Evolutionary conservation across 2,797 vertebrate genomes (phyloP).

Genomic region (Podarcis siculus): DNA sequence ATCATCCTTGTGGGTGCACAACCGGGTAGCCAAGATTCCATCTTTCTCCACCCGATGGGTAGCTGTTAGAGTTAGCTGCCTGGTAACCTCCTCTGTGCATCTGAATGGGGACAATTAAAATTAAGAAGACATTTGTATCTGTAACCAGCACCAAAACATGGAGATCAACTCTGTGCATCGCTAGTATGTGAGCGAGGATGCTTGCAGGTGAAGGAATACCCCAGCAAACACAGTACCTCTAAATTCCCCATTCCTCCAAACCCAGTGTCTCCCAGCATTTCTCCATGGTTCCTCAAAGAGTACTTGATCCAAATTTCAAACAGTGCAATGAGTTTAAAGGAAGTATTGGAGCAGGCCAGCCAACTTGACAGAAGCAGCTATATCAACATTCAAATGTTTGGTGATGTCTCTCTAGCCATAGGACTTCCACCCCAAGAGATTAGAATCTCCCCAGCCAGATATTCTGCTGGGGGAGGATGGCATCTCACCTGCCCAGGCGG

Average conservation of each 20-base stretch:
- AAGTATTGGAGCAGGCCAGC: neutral
- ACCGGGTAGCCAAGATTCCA: slow-evolving; percentile 91
- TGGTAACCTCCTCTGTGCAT: slow-evolving; percentile 89
- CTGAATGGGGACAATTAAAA: slow-evolving; percentile 69
- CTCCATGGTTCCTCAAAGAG: neutral
- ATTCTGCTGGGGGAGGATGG: neutral
- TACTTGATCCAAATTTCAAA: neutral
- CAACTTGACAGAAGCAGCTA: neutral
- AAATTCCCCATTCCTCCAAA: neutral
- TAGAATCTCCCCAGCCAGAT: neutral
- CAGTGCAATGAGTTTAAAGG: neutral
- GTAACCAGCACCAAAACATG: neutral
- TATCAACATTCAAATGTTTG: neutral
- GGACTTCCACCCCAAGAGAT: neutral
- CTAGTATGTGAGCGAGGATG: neutral
- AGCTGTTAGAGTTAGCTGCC: slow-evolving; percentile 82
- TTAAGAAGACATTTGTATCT: neutral
- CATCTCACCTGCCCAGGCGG: slow-evolving; percentile 89
- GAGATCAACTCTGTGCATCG: neutral
- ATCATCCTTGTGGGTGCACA: slow-evolving; percentile 97
- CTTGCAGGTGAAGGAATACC: neutral
- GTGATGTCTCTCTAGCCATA: neutral
- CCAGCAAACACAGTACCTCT: neutral
- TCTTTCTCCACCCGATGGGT: slow-evolving; percentile 87
- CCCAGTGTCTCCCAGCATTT: neutral